These are phyloP conservation scores for Synanthedon andrenaeformis DNA, from an alignment of 2,888 invertebrate genomes.

Conservation along the genomic window DNA sequence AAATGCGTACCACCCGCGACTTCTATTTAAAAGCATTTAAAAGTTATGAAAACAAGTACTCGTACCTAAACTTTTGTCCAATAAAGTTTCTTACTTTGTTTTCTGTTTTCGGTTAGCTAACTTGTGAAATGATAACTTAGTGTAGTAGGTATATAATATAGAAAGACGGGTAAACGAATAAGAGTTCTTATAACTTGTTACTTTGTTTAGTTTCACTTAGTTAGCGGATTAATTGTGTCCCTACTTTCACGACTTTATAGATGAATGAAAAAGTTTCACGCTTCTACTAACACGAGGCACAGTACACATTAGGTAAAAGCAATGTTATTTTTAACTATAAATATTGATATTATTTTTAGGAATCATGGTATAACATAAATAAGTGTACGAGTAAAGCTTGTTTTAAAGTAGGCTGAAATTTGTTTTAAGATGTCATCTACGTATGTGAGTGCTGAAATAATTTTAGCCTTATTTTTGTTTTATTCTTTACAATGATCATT, in stretches of 20 bases:
- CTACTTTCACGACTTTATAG: background rate
- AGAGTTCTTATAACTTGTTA: background rate
- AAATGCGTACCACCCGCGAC: slow-evolving; percentile 5
- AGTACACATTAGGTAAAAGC: no score
- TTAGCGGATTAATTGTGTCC: background rate
- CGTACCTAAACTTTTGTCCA: background rate
- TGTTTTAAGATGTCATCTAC: no score
- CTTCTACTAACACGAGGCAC: background rate
- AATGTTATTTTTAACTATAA: no score
- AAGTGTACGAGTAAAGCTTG: no score
- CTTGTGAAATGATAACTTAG: background rate
- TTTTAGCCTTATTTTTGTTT: no score
- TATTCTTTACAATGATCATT: no score
- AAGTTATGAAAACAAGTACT: background rate
- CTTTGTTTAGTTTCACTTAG: background rate
- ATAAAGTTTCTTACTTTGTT: background rate
- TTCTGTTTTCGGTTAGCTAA: background rate
- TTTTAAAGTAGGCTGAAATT: no score
- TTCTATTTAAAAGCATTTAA: background rate
- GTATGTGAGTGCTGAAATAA: no score
- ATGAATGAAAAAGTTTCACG: background rate
- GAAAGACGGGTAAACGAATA: background rate
- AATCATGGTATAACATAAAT: no score
- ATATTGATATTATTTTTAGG: no score
- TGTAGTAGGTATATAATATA: background rate